Evolutionary conservation across 2,888 invertebrate species (phyloP).

Genomic region (Kryphioiulus occultus): DNA sequence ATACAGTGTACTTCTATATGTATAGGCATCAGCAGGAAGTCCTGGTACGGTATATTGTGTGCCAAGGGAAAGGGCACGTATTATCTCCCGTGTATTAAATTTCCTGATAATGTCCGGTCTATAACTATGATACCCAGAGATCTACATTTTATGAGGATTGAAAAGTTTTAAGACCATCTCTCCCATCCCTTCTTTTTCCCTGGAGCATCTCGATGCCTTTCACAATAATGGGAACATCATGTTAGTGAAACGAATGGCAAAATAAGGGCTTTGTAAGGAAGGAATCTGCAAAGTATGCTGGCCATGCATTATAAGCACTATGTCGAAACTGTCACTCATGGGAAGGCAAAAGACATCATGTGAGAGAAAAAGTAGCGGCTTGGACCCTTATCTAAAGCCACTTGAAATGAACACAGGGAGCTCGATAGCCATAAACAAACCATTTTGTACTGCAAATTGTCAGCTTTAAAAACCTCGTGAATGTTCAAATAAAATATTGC

Average conservation of each 20-base stretch:
- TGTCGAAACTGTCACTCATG: constrained; percentile 16
- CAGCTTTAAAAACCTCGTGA: background rate
- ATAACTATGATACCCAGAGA: background rate
- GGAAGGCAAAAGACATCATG: background rate
- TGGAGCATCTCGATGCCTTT: background rate
- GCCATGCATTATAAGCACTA: background rate
- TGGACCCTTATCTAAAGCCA: constrained; percentile 1
- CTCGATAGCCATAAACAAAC: background rate
- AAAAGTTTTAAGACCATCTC: constrained; percentile 13
- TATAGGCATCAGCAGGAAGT: background rate
- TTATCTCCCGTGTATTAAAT: background rate
- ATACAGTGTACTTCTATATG: background rate
- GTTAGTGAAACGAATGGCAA: constrained; percentile 17
- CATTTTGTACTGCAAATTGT: constrained; percentile 8
- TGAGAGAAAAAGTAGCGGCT: background rate
- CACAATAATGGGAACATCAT: constrained; percentile 17
- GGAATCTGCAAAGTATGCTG: background rate
- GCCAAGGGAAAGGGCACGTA: background rate
- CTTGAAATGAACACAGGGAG: background rate
- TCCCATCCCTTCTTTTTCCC: background rate
- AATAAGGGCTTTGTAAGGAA: constrained; percentile 1
- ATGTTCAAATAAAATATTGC: constrained; percentile 17
- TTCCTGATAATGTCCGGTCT: constrained; percentile 13
- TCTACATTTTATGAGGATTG: background rate
- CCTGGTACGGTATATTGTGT: background rate